Base-by-base conservation (phyloP, 2,888 invertebrate species). In the Brachyptera putata region DNA sequence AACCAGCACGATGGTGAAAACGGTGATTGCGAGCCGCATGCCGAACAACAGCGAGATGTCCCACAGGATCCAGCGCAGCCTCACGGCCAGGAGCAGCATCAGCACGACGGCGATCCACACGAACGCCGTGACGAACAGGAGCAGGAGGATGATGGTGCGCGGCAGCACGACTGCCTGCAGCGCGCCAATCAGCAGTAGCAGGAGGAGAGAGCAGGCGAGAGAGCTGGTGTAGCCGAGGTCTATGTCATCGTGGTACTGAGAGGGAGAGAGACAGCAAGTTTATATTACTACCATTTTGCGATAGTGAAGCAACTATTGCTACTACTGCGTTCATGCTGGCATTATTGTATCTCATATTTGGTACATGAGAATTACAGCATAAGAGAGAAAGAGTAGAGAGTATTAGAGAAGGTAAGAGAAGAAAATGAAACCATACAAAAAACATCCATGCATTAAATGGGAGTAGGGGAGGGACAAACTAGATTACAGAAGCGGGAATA, bases 81-180 rank as follows among this genome's bases (percentile, higher is more conserved):
- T 80, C 0, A 91, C 91, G 4, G 92, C 93, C 56, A 95, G 77
- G 1, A 94, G 80, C 36, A 94, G 74, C 76, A 93, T 92, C 46
- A 95, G 79, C 26, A 94, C 86, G 26, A 91, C 87, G 1, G 92
- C 86, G 34, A 94, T 88, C 92, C 94, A 94, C 7, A 91, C 86
- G 75, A 95, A 95, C 3, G 92, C 89, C 16, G 91, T 89, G 49
- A 95, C 82, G 75, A 94, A 94, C 64, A 94, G 78, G 57, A 93
- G 80, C 60, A 94, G 77, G 16, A 95, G 80, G 65, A 95, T 89
- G 46, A 90, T 81, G 1, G 94, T 94, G 69, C 90, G 83, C 9
- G 94, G 94, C 56, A 95, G 76, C 55, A 93, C 86, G 14, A 87
- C 83, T 0, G 86, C 87, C 68, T 95, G 87, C 13, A 93, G 79